Percentiles rank a stretch among this genome's conserved stretches.
Conservation (phyloP, 92 coral and sea anemone genomes). For the Scolanthus callimorphus region DNA sequence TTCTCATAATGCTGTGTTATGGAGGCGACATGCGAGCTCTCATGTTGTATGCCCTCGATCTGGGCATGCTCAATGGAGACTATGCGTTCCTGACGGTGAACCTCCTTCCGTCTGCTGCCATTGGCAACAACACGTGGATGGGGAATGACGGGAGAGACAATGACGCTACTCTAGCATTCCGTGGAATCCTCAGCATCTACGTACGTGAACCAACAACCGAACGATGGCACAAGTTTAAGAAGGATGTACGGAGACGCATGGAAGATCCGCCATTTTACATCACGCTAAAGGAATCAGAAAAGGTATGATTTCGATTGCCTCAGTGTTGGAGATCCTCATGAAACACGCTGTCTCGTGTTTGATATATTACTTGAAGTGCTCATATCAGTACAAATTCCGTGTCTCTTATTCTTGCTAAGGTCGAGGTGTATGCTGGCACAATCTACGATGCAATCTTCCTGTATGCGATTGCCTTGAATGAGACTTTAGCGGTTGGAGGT, state of each 20-base stretch:
- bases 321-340: no score
- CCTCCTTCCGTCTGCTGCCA: constrained; percentile 57
- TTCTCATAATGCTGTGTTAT: constrained; percentile 54
- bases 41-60: constrained; percentile 49
- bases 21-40: constrained; percentile 68
- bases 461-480: constrained; percentile 73
- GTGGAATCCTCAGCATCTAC: constrained; percentile 58
- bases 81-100: no score
- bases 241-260: constrained; percentile 38
- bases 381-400: no score
- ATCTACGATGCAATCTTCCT: constrained; percentile 74
- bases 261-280: constrained; percentile 41
- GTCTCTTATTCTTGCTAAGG: constrained; percentile 24
- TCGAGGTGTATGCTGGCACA: constrained; percentile 81
- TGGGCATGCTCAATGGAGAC: constrained; percentile 63
- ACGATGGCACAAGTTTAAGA: constrained; percentile 41
- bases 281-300: constrained; percentile 23
- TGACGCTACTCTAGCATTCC: constrained; percentile 55
- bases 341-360: no score
- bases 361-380: no score
- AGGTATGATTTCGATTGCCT: constrained; percentile 37
- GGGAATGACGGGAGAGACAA: constrained; percentile 46
- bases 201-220: constrained; percentile 61
- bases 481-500: constrained; percentile 66
- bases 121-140: no score